Conservation (phyloP, 53 echinoderm and acorn worm species). For the Patiria pectinifera region DNA sequence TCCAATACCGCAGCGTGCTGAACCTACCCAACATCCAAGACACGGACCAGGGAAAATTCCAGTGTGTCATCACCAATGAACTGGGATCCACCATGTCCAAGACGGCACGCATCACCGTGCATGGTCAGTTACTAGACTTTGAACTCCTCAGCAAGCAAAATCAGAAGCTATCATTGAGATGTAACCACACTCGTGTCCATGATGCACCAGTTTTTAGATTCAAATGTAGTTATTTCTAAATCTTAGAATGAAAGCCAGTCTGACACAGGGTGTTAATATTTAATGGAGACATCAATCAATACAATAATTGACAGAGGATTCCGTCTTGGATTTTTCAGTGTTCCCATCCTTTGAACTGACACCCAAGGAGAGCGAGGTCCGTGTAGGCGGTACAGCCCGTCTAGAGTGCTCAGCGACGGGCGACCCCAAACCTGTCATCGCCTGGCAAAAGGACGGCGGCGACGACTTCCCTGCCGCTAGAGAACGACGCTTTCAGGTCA, state of each 20-base stretch:
- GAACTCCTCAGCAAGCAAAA: background rate
- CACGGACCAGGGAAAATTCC: constrained; percentile 84
- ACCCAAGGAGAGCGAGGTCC: constrained; percentile 76
- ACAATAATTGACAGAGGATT: no score
- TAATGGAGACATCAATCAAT: no score
- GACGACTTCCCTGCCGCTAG: constrained; percentile 93
- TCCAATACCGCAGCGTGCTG: constrained; percentile 81
- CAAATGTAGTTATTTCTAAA: no score
- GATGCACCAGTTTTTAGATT: no score
- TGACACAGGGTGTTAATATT: no score
- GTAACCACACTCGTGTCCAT: no score
- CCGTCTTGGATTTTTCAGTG: constrained; percentile 56
- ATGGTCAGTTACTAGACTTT: constrained; percentile 64
- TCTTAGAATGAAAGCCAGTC: no score
- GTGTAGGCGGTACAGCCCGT: constrained; percentile 74
- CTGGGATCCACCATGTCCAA: constrained; percentile 89
- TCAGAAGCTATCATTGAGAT: no score
- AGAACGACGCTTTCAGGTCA: constrained; percentile 90
- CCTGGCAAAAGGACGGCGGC: constrained; percentile 97
- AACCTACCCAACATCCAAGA: constrained; percentile 76
- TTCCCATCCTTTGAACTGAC: constrained; percentile 88
- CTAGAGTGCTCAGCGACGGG: constrained; percentile 92
- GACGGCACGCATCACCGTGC: constrained; percentile 86
- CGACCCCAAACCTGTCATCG: constrained; percentile 88
- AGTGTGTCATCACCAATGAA: constrained; percentile 90